phyloP scores from a whole-genome alignment of 2,888 invertebrate genomes.

The Unio pictorum region DNA sequence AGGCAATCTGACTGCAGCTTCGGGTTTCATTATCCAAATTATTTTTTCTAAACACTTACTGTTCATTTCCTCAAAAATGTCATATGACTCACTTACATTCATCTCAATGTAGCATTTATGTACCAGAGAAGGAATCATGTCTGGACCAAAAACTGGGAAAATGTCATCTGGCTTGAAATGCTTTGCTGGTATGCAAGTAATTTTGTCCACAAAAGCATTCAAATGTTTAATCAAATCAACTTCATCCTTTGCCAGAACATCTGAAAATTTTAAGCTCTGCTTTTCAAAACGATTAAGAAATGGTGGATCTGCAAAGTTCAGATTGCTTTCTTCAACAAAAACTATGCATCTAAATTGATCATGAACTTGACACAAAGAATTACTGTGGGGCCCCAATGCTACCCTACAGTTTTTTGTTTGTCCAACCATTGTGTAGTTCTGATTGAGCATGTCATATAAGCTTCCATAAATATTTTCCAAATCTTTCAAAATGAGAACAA shows the following conservation, averaged over 20 bases:
- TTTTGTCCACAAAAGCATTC: constrained; percentile 12
- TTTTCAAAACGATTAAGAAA: constrained; percentile 61
- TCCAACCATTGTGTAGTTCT: constrained; percentile 49
- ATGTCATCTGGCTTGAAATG: constrained; percentile 17
- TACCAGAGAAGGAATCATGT: constrained; percentile 32
- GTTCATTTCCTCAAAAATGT: constrained; percentile 1
- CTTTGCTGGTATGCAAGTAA: constrained; percentile 8
- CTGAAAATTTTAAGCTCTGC: constrained; percentile 49
- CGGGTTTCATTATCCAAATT: constrained; percentile 35
- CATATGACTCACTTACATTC: not conserved
- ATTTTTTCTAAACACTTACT: constrained; percentile 15
- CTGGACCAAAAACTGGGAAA: constrained; percentile 37
- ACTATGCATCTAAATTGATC: constrained; percentile 53
- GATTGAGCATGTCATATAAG: constrained; percentile 56
- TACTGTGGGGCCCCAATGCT: constrained; percentile 49
- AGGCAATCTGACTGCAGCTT: constrained; percentile 25
- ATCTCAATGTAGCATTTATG: constrained; percentile 3
- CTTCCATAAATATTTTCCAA: constrained; percentile 52
- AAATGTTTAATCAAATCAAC: constrained; percentile 10
- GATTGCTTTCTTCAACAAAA: constrained; percentile 40
- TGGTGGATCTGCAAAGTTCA: constrained; percentile 47
- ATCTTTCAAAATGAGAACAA: constrained; percentile 47
- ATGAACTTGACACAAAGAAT: constrained; percentile 51
- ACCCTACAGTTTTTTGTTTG: constrained; percentile 47
- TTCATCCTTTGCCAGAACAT: constrained; percentile 25